phyloP scores from a whole-genome alignment of 2,888 invertebrate species.

The Zootermopsis nevadensis region DNA sequence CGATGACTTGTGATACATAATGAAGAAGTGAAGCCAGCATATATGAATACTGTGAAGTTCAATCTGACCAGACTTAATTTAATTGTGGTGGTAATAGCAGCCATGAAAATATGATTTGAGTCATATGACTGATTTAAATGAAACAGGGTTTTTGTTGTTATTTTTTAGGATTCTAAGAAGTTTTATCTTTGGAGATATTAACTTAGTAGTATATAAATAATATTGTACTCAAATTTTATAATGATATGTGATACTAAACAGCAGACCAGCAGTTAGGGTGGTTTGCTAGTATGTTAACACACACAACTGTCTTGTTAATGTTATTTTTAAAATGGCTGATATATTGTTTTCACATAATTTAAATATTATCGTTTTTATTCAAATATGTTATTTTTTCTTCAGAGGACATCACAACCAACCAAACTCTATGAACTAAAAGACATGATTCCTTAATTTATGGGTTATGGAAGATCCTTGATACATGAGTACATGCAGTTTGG shows the following conservation, averaged over 20 bases:
- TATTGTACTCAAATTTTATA: background rate
- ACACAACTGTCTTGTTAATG: background rate
- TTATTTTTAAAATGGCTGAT: background rate
- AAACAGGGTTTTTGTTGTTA: background rate
- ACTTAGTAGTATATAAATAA: background rate
- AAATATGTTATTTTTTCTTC: background rate
- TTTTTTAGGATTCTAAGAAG: background rate
- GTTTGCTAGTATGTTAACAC: background rate
- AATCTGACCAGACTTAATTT: background rate
- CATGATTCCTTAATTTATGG: background rate
- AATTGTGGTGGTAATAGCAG: background rate
- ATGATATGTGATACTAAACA: background rate
- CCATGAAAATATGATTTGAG: background rate
- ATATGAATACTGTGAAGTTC: background rate
- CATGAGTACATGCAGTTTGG: background rate
- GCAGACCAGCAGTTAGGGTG: background rate
- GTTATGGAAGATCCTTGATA: background rate
- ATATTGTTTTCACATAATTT: background rate
- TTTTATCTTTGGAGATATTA: background rate
- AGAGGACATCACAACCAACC: background rate
- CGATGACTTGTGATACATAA: background rate
- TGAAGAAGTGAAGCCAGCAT: background rate
- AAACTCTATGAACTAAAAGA: background rate
- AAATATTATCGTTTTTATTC: background rate
- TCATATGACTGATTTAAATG: background rate